Percentiles rank a stretch among this genome's conserved stretches.
phyloP scores from a whole-genome alignment of 2,797 vertebrate genomes.

The Neoniphon sammara region DNA sequence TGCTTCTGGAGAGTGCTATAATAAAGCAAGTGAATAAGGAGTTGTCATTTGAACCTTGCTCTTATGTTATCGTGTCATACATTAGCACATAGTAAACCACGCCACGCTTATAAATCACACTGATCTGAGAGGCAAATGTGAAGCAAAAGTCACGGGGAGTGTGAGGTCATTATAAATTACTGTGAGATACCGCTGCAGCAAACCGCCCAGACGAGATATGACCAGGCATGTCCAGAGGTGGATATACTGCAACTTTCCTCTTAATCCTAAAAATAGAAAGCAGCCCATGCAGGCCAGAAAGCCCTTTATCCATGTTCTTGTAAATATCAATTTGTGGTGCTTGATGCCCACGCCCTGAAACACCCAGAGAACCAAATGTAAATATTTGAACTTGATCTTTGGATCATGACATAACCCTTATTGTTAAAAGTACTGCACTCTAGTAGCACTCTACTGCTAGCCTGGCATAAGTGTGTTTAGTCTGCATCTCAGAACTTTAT shows the following conservation, averaged over 20 bases:
- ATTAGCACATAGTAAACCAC: conserved; percentile 9
- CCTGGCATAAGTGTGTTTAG: conserved; percentile 29
- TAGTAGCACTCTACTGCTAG: conserved; percentile 29
- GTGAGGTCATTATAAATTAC: conserved; percentile 45
- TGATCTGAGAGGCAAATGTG: background rate
- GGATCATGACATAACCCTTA: conserved; percentile 62
- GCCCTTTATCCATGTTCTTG: conserved; percentile 65
- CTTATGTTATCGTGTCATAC: background rate
- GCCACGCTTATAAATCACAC: conserved; percentile 18
- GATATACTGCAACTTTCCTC: conserved; percentile 39
- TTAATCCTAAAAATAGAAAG: conserved; percentile 72
- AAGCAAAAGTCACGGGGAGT: conserved; percentile 14
- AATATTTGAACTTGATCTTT: conserved; percentile 71
- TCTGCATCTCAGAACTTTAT: background rate
- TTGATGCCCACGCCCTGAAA: conserved; percentile 72
- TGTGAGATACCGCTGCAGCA: conserved; percentile 29
- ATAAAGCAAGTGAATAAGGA: conserved; percentile 18
- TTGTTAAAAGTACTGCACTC: conserved; percentile 29
- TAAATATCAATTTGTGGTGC: conserved; percentile 80
- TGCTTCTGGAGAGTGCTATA: background rate
- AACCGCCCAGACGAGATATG: conserved; percentile 55
- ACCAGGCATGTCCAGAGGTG: conserved; percentile 52
- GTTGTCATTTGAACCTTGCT: background rate
- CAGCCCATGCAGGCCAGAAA: conserved; percentile 59
- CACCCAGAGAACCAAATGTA: conserved; percentile 67